Conservation (phyloP, 2,888 invertebrate species). For the Tryphoninae sp. region DNA sequence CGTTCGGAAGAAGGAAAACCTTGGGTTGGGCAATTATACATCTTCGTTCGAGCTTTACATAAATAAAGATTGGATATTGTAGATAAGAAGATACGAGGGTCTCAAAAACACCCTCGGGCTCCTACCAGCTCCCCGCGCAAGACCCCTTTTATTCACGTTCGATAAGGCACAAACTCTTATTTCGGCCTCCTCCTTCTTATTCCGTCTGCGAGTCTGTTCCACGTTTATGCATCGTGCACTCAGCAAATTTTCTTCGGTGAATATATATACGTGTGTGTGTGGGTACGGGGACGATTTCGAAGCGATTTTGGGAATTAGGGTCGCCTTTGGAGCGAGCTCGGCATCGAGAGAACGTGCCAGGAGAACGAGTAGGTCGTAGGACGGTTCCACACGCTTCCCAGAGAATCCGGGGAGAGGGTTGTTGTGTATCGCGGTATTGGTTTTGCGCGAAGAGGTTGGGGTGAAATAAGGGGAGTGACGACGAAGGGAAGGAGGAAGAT, state of each 20-base stretch:
- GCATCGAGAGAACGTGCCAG: slow-evolving; percentile 63
- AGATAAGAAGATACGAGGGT: too few species aligned
- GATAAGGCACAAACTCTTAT: slow-evolving; percentile 21
- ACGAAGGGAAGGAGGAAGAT: slow-evolving; percentile 46
- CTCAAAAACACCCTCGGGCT: not conserved
- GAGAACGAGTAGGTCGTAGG: slow-evolving; percentile 50
- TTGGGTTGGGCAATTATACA: too few species aligned
- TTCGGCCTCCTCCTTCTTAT: slow-evolving; percentile 51
- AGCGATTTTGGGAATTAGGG: slow-evolving; percentile 67
- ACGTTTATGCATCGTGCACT: slow-evolving; percentile 59
- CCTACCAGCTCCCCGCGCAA: not conserved
- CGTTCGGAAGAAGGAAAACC: too few species aligned
- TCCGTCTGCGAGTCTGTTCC: slow-evolving; percentile 55
- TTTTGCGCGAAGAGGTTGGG: slow-evolving; percentile 42
- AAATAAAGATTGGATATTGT: too few species aligned
- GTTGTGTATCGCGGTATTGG: slow-evolving; percentile 20
- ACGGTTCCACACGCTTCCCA: slow-evolving; percentile 32
- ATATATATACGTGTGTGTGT: slow-evolving; percentile 31
- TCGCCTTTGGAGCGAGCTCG: slow-evolving; percentile 62
- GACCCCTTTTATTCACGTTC: not conserved
- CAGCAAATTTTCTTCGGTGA: slow-evolving; percentile 46
- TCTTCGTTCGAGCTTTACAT: too few species aligned
- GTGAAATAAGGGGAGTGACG: slow-evolving; percentile 16
- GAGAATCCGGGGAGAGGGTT: slow-evolving; percentile 21
- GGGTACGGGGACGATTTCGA: slow-evolving; percentile 62